phyloP scores from a whole-genome alignment of 2,113 vertebrate genomes.

The Origma solitaria region DNA sequence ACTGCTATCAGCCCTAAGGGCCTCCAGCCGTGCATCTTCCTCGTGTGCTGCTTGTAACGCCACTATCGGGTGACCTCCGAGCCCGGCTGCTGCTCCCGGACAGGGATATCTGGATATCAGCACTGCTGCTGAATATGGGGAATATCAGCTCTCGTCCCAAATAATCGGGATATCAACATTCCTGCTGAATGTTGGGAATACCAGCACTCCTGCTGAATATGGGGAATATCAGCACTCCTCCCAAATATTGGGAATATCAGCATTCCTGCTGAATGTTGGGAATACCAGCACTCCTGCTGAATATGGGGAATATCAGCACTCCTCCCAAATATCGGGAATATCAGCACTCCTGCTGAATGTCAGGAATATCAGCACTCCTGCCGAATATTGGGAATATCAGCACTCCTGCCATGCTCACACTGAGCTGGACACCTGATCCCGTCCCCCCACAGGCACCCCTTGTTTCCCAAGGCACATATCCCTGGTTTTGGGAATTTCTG shows the following conservation, averaged over 20 bases:
- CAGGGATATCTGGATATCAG: constrained; percentile 9
- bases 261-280: too few relatives aligned
- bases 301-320: constrained; percentile 20
- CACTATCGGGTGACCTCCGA: neutral
- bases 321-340: neutral
- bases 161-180: too few relatives aligned
- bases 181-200: too few relatives aligned
- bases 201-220: neutral
- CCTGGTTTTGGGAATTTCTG: neutral
- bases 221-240: too few relatives aligned
- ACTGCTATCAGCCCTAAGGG: neutral
- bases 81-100: constrained; percentile 7
- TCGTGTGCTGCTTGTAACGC: neutral
- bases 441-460: neutral
- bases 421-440: neutral
- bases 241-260: too few relatives aligned
- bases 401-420: neutral
- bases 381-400: constrained; percentile 24
- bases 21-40: neutral
- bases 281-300: too few relatives aligned
- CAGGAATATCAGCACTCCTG: too few relatives aligned
- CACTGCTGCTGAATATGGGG: too few relatives aligned
- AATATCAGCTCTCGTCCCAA: too few relatives aligned
- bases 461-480: neutral
- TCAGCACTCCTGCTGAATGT: neutral